These are phyloP conservation scores for Archilochus colubris DNA, from an alignment of 2,113 vertebrate genomes.

Conservation along the genomic window DNA sequence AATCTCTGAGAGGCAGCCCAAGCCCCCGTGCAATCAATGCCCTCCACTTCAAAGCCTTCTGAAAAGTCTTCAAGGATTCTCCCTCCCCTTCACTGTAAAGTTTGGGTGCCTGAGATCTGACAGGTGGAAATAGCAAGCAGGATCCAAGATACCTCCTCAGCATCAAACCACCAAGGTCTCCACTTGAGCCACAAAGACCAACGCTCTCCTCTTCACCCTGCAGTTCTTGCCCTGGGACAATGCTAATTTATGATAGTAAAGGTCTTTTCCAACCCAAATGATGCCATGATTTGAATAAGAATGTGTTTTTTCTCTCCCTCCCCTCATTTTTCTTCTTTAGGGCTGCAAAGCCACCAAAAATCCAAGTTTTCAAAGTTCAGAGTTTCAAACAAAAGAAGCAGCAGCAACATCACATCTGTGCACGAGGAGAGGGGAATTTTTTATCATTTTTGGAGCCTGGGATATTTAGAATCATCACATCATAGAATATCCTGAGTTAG, in stretches of 20 bases:
- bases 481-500: no score
- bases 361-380: not conserved
- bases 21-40: not conserved
- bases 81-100: not conserved
- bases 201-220: rapidly evolving
- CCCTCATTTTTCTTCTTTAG: not conserved
- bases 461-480: not conserved
- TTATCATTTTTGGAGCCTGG: rapidly evolving
- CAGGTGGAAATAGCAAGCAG: rapidly evolving
- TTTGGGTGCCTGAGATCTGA: not conserved
- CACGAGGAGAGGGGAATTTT: not conserved
- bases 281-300: no score
- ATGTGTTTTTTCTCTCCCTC: rapidly evolving
- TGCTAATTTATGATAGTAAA: no score
- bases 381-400: not conserved
- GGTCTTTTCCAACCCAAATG: no score
- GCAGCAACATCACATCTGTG: not conserved
- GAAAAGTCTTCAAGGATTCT: rapidly evolving
- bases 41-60: not conserved
- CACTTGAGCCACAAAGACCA: not conserved
- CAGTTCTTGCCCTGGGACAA: not conserved
- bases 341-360: not conserved
- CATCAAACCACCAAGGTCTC: not conserved
- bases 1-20: not conserved
- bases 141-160: not conserved